These are phyloP conservation scores for Tenthredo amoena DNA, from an alignment of 2,888 invertebrate species.

Conservation along the genomic window DNA sequence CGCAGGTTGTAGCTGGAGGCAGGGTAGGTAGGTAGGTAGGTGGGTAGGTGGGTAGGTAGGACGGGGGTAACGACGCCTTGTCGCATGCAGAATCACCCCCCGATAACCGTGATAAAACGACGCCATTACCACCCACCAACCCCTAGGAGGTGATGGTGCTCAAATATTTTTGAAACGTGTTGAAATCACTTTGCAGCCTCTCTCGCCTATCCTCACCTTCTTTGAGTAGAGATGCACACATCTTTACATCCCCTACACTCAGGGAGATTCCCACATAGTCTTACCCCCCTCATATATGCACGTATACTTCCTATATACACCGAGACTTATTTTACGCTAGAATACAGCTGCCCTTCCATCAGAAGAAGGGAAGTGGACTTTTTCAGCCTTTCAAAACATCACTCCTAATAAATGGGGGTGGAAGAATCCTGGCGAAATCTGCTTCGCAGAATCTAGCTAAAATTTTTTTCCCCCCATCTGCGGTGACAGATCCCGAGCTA, in stretches of 20 bases:
- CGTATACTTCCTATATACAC: background rate
- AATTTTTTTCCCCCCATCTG: background rate
- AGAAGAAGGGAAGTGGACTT: background rate
- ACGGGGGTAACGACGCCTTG: slow-evolving; percentile 62
- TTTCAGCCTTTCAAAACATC: slow-evolving; percentile 2
- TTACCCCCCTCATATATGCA: background rate
- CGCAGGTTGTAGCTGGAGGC: slow-evolving; percentile 48
- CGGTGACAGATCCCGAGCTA: background rate
- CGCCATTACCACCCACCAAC: slow-evolving; percentile 65
- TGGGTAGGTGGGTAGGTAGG: slow-evolving; percentile 47
- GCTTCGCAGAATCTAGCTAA: background rate
- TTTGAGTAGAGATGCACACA: slow-evolving; percentile 4
- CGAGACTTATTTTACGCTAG: background rate
- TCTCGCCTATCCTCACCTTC: slow-evolving; percentile 17
- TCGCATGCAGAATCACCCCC: slow-evolving; percentile 61
- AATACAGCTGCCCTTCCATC: background rate
- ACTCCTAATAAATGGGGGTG: background rate
- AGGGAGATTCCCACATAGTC: background rate
- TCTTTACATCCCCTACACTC: background rate
- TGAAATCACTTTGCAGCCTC: slow-evolving; percentile 48
- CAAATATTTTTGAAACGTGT: slow-evolving; percentile 50
- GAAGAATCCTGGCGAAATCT: background rate
- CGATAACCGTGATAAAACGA: slow-evolving; percentile 69
- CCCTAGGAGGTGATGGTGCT: slow-evolving; percentile 46
- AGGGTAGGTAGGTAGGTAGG: slow-evolving; percentile 54